Evolutionary conservation across 2,888 invertebrate genomes (phyloP), one percentile per base, ranked within the genome.

Genomic region (Leucophora obtusa): DNA sequence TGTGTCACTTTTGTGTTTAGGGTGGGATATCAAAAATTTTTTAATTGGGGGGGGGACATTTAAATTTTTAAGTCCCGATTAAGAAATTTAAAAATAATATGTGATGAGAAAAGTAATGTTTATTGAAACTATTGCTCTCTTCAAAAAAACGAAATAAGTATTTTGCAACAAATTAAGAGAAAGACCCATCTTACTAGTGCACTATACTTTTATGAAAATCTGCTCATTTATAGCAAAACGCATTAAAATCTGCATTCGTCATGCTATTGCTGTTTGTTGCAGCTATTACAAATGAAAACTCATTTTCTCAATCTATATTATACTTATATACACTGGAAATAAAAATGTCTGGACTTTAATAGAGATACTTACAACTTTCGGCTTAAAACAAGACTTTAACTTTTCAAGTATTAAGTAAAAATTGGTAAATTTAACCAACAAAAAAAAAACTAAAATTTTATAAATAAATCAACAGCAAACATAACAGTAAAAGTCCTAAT

Each of bases 181-280:
- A n/a, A n/a, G n/a, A 47, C 28, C 28, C 7, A 28, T 28, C 28
- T 28, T n/a, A 14, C 14, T 1, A n/a, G 6, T n/a, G 2, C 43
- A 47, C 3, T 6, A 47, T 47, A n/a, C 43, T n/a, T 11, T 11
- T n/a, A 2, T 47, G n/a, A 15, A 6, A 47, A 47, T n/a, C n/a
- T n/a, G 6, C 43, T 47, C 43, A n/a, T 47, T 47, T 47, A 47
- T 1, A n/a, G 14, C n/a, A 47, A 47, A 53, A 38, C 35, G 56
- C 63, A 59, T 11, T 73, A 11, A 33, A 51, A 51, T 38, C 51
- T 65, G 51, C 65, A 63, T 50, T 50, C 50, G 33, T 33, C 58
- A 69, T 18, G 7, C n/a, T n/a, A 47, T 24, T 38, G 43, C 71
- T 53, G 50, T 35, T 59, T 65, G 70, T 59, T 65, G 70, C 59